phyloP scores from a whole-genome alignment of 92 coral and sea anemone species.

The Blastomussa wellsi region DNA sequence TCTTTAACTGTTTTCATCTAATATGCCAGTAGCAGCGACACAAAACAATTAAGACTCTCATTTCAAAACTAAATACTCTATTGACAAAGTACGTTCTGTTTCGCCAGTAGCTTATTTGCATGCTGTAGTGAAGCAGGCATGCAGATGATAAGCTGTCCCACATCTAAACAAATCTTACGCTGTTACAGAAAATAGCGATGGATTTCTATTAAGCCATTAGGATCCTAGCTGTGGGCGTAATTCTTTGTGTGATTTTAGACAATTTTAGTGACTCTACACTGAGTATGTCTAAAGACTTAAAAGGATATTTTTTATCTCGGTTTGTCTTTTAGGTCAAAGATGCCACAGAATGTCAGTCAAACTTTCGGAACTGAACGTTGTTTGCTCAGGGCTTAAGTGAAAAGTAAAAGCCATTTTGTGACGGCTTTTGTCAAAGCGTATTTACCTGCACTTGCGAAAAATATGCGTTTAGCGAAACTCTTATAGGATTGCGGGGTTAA shows the following conservation, averaged over 20 bases:
- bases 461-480: background rate
- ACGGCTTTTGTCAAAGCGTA: background rate
- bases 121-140: background rate
- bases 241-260: background rate
- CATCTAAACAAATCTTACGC: background rate
- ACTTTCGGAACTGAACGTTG: background rate
- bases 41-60: background rate
- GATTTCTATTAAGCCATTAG: background rate
- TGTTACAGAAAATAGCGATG: background rate
- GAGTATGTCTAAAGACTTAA: background rate
- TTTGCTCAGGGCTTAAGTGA: background rate
- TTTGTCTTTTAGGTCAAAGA: background rate
- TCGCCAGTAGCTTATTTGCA: background rate
- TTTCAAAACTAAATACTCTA: background rate
- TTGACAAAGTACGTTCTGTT: background rate
- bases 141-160: background rate
- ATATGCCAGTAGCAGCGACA: background rate
- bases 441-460: conserved; percentile 16
- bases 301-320: background rate
- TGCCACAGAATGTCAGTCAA: background rate
- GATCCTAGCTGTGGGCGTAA: background rate
- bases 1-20: background rate
- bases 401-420: background rate
- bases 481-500: background rate
- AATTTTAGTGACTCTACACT: background rate